These are phyloP conservation scores for Tryphoninae sp. DNA, from an alignment of 2,888 invertebrate genomes.

Conservation along the genomic window DNA sequence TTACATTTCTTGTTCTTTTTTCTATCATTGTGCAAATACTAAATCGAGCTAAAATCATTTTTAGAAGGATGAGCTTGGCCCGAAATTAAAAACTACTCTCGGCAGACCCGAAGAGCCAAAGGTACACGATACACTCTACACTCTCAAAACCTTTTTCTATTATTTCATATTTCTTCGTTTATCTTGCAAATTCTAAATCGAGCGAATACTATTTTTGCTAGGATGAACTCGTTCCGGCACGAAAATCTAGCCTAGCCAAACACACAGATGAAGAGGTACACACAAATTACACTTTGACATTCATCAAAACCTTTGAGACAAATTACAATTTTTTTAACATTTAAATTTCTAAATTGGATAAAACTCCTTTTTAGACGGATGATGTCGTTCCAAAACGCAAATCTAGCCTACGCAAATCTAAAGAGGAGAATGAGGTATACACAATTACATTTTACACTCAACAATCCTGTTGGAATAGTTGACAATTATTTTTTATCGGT, in stretches of 20 bases:
- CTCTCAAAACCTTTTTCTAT: not conserved
- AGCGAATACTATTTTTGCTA: not conserved
- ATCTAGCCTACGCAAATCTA: constrained; percentile 65
- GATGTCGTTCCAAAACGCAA: constrained; percentile 39
- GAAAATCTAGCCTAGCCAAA: constrained; percentile 66
- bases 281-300: constrained; percentile 46
- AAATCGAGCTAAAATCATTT: constrained; percentile 36
- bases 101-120: constrained; percentile 67
- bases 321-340: constrained; percentile 1
- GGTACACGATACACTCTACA: constrained; percentile 63
- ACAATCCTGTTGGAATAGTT: not conserved
- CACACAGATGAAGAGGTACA: constrained; percentile 68
- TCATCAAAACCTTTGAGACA: not conserved
- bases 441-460: not conserved
- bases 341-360: constrained; percentile 1
- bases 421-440: constrained; percentile 68
- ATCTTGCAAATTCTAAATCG: too few relatives aligned
- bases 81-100: constrained; percentile 65
- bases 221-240: constrained; percentile 45
- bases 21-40: not conserved
- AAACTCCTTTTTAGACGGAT: constrained; percentile 55
- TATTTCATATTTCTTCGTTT: not conserved
- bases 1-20: constrained; percentile 27
- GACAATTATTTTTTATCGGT: constrained; percentile 18
- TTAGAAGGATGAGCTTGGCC: constrained; percentile 55